phyloP scores from a whole-genome alignment of 2,888 invertebrate species.

The Nebria salina region DNA sequence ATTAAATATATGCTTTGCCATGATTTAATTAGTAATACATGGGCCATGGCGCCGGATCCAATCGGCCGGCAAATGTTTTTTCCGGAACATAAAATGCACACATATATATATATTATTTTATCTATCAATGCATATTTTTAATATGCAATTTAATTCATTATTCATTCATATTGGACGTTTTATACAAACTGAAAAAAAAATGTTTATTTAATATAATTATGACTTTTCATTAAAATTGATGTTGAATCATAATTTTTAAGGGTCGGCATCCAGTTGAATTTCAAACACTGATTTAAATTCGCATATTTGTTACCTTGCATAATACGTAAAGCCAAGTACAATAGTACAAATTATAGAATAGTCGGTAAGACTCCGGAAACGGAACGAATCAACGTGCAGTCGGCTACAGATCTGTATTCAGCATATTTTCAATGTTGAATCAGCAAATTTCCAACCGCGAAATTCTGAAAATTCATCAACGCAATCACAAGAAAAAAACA shows the following conservation, averaged over 20 bases:
- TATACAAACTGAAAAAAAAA: too few species aligned
- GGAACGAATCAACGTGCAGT: background rate
- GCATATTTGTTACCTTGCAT: background rate
- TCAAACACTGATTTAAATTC: background rate
- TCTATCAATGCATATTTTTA: background rate
- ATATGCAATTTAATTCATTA: background rate
- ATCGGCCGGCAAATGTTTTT: constrained; percentile 29
- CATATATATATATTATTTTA: constrained; percentile 3
- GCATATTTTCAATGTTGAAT: background rate
- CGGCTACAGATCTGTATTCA: background rate
- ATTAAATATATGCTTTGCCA: constrained; percentile 45
- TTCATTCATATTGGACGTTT: background rate
- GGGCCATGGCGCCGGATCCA: constrained; percentile 16
- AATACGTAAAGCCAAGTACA: background rate
- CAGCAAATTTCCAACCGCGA: too few species aligned
- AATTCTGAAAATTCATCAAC: too few species aligned
- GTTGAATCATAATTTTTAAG: background rate
- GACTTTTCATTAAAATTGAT: background rate
- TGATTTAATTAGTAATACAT: constrained; percentile 46
- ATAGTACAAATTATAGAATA: background rate
- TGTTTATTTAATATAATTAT: too few species aligned
- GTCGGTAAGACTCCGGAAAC: background rate
- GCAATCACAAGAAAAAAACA: too few species aligned
- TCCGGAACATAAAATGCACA: constrained; percentile 34
- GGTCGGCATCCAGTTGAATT: background rate